These are phyloP conservation scores for Sylvilagus floridanus DNA, from an alignment of 2,797 vertebrate species.

Conservation along the genomic window DNA sequence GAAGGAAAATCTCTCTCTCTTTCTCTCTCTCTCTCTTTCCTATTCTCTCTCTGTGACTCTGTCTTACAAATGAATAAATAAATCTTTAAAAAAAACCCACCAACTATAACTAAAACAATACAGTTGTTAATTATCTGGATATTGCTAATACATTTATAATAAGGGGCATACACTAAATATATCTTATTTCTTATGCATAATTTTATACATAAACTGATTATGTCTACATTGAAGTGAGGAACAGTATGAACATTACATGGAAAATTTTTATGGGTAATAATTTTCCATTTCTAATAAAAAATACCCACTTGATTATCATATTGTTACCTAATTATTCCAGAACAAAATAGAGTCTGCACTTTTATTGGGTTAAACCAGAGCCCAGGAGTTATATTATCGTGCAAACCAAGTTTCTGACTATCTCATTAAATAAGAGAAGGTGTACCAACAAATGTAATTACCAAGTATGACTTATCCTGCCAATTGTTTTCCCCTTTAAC, in stretches of 20 bases:
- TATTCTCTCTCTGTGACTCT: too few species aligned
- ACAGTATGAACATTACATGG: slow-evolving; percentile 33
- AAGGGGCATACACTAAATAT: not conserved
- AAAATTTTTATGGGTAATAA: slow-evolving; percentile 39
- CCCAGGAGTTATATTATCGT: slow-evolving; percentile 69
- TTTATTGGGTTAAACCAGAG: slow-evolving; percentile 77
- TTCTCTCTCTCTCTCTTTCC: too few species aligned
- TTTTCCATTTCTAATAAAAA: slow-evolving; percentile 82
- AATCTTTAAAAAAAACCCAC: not conserved
- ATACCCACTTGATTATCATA: slow-evolving; percentile 68
- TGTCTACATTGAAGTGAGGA: slow-evolving; percentile 58
- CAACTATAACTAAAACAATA: slow-evolving; percentile 16
- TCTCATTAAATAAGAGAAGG: slow-evolving; percentile 75
- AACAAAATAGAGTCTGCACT: slow-evolving; percentile 73
- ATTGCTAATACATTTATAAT: not conserved
- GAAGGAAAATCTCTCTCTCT: too few species aligned
- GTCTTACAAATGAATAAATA: too few species aligned
- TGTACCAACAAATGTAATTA: slow-evolving; percentile 81
- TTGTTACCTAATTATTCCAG: slow-evolving; percentile 67
- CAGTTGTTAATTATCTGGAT: not conserved
- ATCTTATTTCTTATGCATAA: slow-evolving; percentile 40
- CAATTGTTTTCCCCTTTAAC: slow-evolving; percentile 66
- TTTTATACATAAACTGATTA: slow-evolving; percentile 50
- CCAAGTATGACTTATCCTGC: slow-evolving; percentile 77
- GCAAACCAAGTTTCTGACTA: slow-evolving; percentile 76